phyloP scores from a whole-genome alignment of 2,797 vertebrate genomes.

The Ptychadena robeensis region DNA sequence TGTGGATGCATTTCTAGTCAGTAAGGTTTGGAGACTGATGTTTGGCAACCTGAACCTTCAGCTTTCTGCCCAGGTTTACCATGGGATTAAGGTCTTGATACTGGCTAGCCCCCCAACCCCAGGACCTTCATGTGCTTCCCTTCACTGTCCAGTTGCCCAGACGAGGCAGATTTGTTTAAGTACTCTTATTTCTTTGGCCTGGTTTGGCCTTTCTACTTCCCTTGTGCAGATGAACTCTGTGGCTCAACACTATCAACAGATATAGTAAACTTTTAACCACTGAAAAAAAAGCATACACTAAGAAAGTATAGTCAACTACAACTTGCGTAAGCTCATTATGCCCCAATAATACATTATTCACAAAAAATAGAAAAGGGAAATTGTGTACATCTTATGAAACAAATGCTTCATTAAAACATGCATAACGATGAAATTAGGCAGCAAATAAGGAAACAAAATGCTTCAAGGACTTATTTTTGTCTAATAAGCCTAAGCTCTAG shows the following conservation, averaged over 20 bases:
- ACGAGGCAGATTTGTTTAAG: too few relatives aligned
- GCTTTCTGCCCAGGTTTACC: too few relatives aligned
- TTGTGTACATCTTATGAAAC: conserved; percentile 11
- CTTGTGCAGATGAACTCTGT: background rate
- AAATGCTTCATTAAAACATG: conserved; percentile 16
- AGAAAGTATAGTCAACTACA: background rate
- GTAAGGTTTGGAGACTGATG: too few relatives aligned
- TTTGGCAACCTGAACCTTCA: too few relatives aligned
- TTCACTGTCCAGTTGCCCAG: too few relatives aligned
- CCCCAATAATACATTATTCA: background rate
- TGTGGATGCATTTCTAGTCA: too few relatives aligned
- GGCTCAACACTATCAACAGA: background rate
- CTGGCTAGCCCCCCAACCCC: too few relatives aligned
- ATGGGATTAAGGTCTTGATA: too few relatives aligned
- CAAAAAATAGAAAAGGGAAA: background rate
- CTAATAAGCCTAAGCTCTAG: conserved; percentile 32
- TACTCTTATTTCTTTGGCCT: background rate
- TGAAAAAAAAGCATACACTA: too few relatives aligned
- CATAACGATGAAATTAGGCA: conserved; percentile 15
- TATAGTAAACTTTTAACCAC: background rate
- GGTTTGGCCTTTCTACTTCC: background rate
- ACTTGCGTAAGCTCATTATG: background rate
- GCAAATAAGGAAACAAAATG: conserved; percentile 27
- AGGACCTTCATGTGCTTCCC: too few relatives aligned
- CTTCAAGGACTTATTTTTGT: conserved; percentile 13